A percentile compares a stretch with the other conserved stretches of the same genome.
These are phyloP conservation scores for human DNA, from an alignment of 2,113 vertebrate species.

Conservation along the genomic window DNA sequence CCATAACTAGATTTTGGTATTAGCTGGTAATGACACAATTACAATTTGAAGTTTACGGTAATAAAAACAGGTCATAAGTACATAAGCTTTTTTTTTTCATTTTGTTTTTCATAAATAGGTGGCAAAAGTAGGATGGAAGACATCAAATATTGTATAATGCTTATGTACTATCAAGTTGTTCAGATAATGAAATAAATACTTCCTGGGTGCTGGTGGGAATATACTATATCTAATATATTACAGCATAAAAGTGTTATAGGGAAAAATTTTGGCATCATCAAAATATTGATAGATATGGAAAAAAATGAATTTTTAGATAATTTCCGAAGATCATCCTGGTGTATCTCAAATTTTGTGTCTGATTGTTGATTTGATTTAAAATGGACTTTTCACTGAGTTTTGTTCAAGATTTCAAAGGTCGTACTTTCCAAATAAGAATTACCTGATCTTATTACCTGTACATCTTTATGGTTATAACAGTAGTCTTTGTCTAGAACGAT, in stretches of 20 bases:
- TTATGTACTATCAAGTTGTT: not conserved
- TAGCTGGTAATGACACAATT: not conserved
- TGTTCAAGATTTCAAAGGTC: not conserved
- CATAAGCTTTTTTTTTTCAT: not conserved
- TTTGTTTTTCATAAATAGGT: not conserved
- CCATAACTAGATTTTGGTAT: not conserved
- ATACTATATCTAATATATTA: not conserved
- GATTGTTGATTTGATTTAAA: not conserved
- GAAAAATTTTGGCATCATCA: not conserved
- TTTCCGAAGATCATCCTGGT: not conserved
- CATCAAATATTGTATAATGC: not conserved
- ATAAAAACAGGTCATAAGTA: not conserved
- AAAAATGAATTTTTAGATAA: not conserved
- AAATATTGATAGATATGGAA: not conserved
- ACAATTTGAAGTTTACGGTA: not conserved
- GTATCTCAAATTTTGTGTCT: not conserved
- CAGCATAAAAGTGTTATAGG: not conserved
- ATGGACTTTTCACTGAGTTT: not conserved
- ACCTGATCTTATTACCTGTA: not conserved
- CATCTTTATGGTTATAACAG: not conserved
- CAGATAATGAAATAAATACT: not conserved
- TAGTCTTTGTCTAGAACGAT: not conserved
- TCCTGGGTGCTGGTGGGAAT: not conserved
- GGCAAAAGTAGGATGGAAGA: not conserved
- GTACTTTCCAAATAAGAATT: not conserved